Conservation (phyloP, 2,797 vertebrate species). For the Liasis olivaceus region DNA sequence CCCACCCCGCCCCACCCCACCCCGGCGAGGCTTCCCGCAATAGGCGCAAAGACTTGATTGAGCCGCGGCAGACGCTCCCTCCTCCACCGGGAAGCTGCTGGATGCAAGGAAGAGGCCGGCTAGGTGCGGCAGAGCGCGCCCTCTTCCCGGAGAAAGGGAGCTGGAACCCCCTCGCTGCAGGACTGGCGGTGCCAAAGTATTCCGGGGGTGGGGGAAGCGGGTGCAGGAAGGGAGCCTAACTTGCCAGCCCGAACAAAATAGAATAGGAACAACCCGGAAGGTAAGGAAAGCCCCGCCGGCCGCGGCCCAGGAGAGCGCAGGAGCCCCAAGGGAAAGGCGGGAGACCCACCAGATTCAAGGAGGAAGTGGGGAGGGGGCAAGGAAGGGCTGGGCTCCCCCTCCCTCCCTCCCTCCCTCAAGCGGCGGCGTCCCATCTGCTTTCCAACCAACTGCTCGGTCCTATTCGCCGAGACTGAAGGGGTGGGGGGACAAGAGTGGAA, state of each 20-base stretch:
- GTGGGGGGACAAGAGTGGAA: constrained; percentile 61
- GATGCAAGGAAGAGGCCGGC: neutral
- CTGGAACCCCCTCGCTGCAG: neutral
- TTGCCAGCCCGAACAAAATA: neutral
- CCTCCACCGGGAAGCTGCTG: no score
- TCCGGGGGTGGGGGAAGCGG: neutral
- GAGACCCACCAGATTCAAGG: constrained; percentile 3
- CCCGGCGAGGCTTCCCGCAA: neutral
- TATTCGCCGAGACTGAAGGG: constrained; percentile 87
- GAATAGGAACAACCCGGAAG: neutral
- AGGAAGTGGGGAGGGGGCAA: constrained; percentile 59
- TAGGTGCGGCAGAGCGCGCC: neutral
- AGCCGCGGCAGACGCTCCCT: neutral
- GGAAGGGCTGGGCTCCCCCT: constrained; percentile 79
- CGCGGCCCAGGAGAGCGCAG: neutral
- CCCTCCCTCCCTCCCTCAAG: constrained; percentile 79
- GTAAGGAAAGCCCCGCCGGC: neutral
- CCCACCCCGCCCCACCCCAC: no score
- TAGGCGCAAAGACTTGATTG: neutral
- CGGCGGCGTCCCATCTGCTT: constrained; percentile 93
- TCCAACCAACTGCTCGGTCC: constrained; percentile 90
- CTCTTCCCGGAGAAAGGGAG: neutral
- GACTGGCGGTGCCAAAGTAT: neutral
- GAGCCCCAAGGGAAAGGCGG: neutral
- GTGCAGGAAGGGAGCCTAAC: neutral